phyloP scores from a whole-genome alignment of 2,888 invertebrate species.

The Vanessa cardui region DNA sequence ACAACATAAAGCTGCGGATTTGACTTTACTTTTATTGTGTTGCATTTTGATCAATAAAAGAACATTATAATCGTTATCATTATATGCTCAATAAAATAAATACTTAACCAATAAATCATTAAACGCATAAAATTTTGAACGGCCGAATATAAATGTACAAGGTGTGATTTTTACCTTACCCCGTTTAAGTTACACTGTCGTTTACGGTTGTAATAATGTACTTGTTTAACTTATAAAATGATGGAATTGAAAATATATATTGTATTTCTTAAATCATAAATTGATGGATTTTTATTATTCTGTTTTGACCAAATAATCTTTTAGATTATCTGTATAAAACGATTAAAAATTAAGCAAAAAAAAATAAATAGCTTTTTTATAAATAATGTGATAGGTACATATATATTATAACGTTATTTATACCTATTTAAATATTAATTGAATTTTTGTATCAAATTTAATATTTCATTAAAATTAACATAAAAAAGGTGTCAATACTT shows the following conservation, averaged over 20 bases:
- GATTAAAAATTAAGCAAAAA: no score
- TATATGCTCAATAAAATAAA: constrained; percentile 6
- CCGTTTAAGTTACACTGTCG: constrained; percentile 2
- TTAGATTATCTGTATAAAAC: no score
- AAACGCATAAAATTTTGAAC: constrained; percentile 19
- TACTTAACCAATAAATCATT: constrained; percentile 8
- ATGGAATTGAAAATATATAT: background rate
- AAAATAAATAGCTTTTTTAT: no score
- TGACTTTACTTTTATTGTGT: no score
- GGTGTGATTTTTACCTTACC: constrained; percentile 32
- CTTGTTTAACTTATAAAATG: background rate
- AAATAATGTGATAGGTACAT: no score
- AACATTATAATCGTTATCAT: background rate
- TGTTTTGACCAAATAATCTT: no score
- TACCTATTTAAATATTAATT: no score
- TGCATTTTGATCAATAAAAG: no score
- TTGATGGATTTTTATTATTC: background rate
- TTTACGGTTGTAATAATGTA: constrained; percentile 16
- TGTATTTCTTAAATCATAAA: background rate
- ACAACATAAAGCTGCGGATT: no score
- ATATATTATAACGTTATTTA: no score
- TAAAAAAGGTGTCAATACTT: constrained; percentile 26
- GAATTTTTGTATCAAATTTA: background rate
- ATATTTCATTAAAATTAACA: background rate
- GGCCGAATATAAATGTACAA: constrained; percentile 24